A percentile compares a stretch with the other conserved stretches of the same genome.
Evolutionary conservation across 2,113 vertebrate genomes (phyloP).

Genomic region (Megaceryle maxima): DNA sequence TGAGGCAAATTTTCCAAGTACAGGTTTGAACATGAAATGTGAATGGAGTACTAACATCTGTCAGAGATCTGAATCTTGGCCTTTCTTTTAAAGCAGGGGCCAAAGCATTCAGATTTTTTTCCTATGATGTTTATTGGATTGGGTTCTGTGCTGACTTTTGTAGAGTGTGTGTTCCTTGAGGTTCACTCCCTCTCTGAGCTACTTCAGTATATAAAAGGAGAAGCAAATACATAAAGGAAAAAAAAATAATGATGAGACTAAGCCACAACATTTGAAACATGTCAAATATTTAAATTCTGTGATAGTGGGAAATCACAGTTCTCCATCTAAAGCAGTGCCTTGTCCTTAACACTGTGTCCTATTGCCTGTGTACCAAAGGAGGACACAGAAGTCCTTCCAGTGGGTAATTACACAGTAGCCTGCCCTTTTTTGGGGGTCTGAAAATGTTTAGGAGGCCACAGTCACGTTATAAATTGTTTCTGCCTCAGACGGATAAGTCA

Average conservation of each 20-base stretch:
- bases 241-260: background rate
- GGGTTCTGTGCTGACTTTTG: conserved; percentile 28
- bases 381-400: background rate
- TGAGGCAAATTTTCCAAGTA: background rate
- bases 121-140: background rate
- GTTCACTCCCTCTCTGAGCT: background rate
- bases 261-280: background rate
- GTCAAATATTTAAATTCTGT: background rate
- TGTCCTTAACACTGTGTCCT: background rate
- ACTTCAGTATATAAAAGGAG: background rate
- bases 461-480: background rate
- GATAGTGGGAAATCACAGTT: background rate
- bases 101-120: conserved; percentile 16
- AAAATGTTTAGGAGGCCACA: background rate
- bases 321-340: background rate
- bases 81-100: background rate
- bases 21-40: background rate
- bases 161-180: background rate
- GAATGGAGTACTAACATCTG: background rate
- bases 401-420: background rate
- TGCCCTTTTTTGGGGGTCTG: background rate
- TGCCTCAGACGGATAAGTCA: background rate
- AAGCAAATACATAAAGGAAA: background rate
- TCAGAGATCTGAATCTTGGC: background rate
- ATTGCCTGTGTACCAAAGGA: background rate